Base-by-base conservation (phyloP, 2,888 invertebrate genomes). In the Acleris literana region DNA sequence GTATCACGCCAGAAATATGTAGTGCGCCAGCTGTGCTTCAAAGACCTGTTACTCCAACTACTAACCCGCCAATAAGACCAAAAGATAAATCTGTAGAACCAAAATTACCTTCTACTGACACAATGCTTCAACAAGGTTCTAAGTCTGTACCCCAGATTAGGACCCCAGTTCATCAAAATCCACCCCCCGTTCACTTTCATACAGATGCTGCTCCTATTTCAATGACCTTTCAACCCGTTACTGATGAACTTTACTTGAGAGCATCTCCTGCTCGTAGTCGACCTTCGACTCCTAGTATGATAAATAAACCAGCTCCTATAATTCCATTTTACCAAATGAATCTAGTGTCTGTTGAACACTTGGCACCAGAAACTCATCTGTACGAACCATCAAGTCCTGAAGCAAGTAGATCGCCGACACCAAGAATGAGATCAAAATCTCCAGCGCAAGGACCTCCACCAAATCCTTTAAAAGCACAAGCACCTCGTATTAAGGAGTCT, bases 281-380 rank as follows among this genome's bases (percentile, higher is more conserved):
- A 64, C 93, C 96, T 5, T 91, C 93, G 67, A 96, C 96, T 20
- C 96, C 96, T 0, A 95, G 95, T 78, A 85, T 94, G 87, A 95
- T 94, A 66, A 96, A 96, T 79, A 95, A 95, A 84, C 95, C 96
- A 29, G 95, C 96, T 1, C 95, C 96, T 13, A 93, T 94, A 58
- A 94, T 97, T 72, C 97, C 97, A 9, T 94, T 94, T 75, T 97
- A 97, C 80, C 97, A 97, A 86, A 95, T 95, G 84, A 95, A 96
- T 83, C 90, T 97, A 72, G 94, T 96, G 43, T 93, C 95, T n/a
- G 95, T 95, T 52, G 94, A 95, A 78, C 94, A 94, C 77, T 77
- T 87, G 62, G 94, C 96, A 5, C 89, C 94, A 2, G 93, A 94
- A 76, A 91, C 93, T 51, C 94, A 94, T 71, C 79, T 94, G 61